Evolutionary conservation across 1,140 invertebrate species (phyloP).

Genomic region (Mycetomoellerius zeteki): DNA sequence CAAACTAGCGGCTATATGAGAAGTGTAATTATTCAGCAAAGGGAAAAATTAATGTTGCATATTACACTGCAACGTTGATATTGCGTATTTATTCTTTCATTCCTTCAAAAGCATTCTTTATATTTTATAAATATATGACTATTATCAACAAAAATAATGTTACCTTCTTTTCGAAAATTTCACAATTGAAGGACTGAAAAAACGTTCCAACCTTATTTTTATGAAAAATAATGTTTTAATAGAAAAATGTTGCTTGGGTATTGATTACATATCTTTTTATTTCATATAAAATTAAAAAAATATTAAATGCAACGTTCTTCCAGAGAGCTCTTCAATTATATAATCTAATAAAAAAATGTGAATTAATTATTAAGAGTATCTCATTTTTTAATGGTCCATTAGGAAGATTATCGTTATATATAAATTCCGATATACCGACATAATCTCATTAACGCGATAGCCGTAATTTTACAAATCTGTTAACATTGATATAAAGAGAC

Average conservation of each 20-base stretch:
- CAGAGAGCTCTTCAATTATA: not conserved
- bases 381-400: not conserved
- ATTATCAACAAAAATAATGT: not conserved
- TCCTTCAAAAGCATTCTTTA: not conserved
- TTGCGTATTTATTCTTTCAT: not conserved
- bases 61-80: not conserved
- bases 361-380: not conserved
- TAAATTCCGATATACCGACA: conserved; percentile 2
- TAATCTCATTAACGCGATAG: conserved; percentile 26
- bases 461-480: conserved; percentile 24
- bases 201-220: too few species aligned
- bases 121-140: not conserved
- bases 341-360: not conserved
- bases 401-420: not conserved
- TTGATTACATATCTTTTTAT: too few species aligned
- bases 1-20: not conserved
- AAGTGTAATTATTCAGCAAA: conserved; percentile 7
- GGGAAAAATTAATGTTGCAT: not conserved
- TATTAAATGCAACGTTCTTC: too few species aligned
- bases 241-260: too few species aligned
- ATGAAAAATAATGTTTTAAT: too few species aligned
- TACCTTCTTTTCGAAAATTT: not conserved
- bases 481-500: not conserved
- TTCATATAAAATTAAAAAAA: too few species aligned
- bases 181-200: too few species aligned